These are phyloP conservation scores for Poeciliopsis prolifica DNA, from an alignment of 2,113 vertebrate genomes.

Conservation along the genomic window DNA sequence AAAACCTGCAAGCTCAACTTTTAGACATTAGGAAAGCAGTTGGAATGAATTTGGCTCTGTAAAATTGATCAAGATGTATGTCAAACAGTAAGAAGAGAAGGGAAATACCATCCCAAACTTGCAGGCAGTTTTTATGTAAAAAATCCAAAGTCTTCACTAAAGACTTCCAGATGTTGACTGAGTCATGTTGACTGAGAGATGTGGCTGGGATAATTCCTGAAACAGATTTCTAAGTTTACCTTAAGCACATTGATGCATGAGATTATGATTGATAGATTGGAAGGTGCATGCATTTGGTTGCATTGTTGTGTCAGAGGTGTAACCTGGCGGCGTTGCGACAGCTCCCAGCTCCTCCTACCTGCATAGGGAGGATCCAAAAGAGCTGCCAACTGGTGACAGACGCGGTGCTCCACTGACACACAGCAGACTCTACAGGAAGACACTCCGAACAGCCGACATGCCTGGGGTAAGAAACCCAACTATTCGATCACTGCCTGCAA, in stretches of 20 bases:
- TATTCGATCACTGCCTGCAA: neutral
- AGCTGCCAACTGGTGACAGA: constrained; percentile 74
- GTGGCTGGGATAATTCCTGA: neutral
- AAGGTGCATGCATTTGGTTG: neutral
- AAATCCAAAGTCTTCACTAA: neutral
- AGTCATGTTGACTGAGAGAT: neutral
- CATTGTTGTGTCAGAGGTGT: neutral
- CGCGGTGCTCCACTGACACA: constrained; percentile 48
- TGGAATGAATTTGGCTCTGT: neutral
- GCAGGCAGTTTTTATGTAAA: neutral
- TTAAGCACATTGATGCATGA: neutral
- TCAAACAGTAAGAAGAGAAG: neutral
- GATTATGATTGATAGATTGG: neutral
- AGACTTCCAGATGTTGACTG: constrained; percentile 3
- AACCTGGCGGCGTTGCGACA: constrained; percentile 6
- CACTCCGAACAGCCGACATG: constrained; percentile 62
- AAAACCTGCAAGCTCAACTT: neutral
- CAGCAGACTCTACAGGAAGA: constrained; percentile 44
- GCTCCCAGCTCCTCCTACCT: constrained; percentile 36
- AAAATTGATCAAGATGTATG: neutral
- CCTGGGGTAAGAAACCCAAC: constrained; percentile 66
- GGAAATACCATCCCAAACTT: neutral
- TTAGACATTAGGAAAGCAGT: neutral
- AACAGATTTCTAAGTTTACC: neutral
- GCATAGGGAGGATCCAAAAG: constrained; percentile 76